phyloP scores from a whole-genome alignment of 2,797 vertebrate genomes.

The Clarias fuscus region DNA sequence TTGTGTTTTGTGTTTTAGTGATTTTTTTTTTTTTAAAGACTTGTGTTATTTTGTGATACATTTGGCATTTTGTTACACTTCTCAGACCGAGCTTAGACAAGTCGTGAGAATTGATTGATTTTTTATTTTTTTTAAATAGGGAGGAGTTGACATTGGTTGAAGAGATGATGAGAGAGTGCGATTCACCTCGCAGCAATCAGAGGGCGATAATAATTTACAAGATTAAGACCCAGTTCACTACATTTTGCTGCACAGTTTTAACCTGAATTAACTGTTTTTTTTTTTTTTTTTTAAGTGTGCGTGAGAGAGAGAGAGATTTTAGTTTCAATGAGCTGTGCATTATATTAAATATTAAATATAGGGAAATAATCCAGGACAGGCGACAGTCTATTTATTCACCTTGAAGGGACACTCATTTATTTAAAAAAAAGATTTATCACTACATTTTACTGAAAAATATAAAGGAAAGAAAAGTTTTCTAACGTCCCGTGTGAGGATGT shows the following conservation, averaged over 20 bases:
- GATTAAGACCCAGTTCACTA: background rate
- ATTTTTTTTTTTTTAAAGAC: no score
- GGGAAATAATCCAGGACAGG: background rate
- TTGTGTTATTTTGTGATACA: background rate
- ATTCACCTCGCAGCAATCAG: background rate
- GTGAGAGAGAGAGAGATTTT: background rate
- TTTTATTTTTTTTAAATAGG: background rate
- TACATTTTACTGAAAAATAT: background rate
- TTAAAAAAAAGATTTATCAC: background rate
- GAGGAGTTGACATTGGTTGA: background rate
- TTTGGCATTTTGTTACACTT: slow-evolving; percentile 1
- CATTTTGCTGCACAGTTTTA: background rate
- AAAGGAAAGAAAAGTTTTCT: background rate
- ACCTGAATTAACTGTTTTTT: no score
- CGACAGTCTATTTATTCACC: background rate
- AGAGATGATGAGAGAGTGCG: background rate
- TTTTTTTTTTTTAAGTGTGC: no score
- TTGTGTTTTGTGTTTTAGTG: background rate
- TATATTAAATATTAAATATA: background rate
- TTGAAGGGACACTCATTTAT: background rate
- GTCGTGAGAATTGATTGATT: background rate
- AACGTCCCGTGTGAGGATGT: background rate
- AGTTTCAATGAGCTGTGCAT: background rate
- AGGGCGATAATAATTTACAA: background rate
- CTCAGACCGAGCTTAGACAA: background rate